These are phyloP conservation scores for Microcebus jonahi DNA, from an alignment of 2,113 vertebrate species.

Conservation along the genomic window DNA sequence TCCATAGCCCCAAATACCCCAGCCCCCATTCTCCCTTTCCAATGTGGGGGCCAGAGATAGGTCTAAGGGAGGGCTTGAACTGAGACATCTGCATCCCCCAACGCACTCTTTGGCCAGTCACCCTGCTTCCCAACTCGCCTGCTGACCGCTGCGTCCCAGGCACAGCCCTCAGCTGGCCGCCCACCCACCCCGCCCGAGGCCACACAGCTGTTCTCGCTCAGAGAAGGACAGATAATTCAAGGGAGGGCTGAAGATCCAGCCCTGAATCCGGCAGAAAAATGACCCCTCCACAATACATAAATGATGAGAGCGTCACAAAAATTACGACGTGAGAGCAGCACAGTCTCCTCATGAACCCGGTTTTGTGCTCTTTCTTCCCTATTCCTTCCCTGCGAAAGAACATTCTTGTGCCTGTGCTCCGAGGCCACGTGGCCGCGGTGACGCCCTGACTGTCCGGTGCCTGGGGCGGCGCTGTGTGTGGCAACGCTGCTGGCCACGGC, in stretches of 20 bases:
- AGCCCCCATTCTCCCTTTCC: neutral
- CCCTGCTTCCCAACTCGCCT: neutral
- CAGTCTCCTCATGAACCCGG: neutral
- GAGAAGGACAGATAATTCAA: neutral
- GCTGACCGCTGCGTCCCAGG: neutral
- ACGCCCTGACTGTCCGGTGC: neutral
- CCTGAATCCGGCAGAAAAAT: neutral
- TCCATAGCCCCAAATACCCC: neutral
- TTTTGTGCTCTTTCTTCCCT: neutral
- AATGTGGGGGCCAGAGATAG: neutral
- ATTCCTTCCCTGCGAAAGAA: neutral
- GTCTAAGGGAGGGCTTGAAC: neutral
- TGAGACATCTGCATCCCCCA: neutral
- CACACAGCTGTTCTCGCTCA: neutral
- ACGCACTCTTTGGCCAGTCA: neutral
- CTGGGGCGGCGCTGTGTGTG: accelerated
- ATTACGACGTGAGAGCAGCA: neutral
- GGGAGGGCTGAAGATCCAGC: neutral
- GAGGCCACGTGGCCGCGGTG: accelerated
- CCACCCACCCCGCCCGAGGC: neutral
- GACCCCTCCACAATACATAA: neutral
- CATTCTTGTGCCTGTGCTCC: neutral
- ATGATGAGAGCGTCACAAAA: neutral
- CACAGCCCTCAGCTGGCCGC: neutral
- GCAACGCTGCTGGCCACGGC: neutral